phyloP scores from a whole-genome alignment of 2,888 invertebrate species.

The Eueremaeus valkanovi region DNA sequence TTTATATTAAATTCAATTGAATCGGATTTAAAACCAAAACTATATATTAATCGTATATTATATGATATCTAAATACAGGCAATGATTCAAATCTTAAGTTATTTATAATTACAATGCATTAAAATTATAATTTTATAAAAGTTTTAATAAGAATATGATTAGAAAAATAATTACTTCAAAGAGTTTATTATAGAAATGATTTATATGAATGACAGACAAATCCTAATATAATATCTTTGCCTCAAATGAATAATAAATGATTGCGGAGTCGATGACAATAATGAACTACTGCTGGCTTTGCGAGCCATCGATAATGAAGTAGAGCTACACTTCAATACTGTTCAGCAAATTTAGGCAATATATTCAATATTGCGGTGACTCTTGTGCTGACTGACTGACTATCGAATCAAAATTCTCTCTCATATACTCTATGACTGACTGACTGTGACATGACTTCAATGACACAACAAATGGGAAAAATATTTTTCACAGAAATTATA shows the following conservation, averaged over 20 bases:
- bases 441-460: background rate
- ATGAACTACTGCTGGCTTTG: constrained; percentile 5
- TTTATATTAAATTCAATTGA: too few relatives aligned
- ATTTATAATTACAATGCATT: too few relatives aligned
- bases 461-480: background rate
- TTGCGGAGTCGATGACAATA: constrained; percentile 7
- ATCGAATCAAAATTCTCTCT: background rate
- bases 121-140: too few relatives aligned
- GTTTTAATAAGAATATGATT: too few relatives aligned
- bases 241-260: constrained; percentile 22
- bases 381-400: background rate
- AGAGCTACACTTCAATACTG: background rate
- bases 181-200: background rate
- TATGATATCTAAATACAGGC: too few relatives aligned
- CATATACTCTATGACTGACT: background rate
- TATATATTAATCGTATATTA: too few relatives aligned
- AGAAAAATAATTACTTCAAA: background rate
- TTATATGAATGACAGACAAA: constrained; percentile 12
- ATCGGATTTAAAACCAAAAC: too few relatives aligned
- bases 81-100: too few relatives aligned
- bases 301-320: background rate
- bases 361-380: constrained; percentile 9
- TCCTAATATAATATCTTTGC: background rate
- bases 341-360: background rate
- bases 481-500: constrained; percentile 18